Conservation (phyloP, 1,140 invertebrate genomes). For the Teleopsis dalmanni region DNA sequence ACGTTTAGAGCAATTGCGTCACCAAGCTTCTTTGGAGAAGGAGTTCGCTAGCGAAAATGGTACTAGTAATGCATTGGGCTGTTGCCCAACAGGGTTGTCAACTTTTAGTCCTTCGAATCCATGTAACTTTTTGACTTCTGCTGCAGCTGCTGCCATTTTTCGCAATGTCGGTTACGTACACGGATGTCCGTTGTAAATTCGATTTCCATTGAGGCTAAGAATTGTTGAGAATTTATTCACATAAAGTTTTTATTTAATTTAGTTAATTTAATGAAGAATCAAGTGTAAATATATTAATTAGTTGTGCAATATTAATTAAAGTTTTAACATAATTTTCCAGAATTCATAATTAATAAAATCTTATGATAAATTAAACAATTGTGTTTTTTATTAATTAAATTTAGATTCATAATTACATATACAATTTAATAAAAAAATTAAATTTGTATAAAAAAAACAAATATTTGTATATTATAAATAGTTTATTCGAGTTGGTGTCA, state of each 20-base stretch:
- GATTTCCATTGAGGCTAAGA: no score
- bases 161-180: conserved; percentile 67
- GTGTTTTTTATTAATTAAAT: no score
- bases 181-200: conserved; percentile 59
- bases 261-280: not conserved
- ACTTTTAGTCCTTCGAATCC: conserved; percentile 41
- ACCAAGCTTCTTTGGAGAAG: conserved; percentile 55
- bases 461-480: no score
- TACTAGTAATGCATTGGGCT: conserved; percentile 22
- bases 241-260: conserved; percentile 3
- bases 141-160: conserved; percentile 60
- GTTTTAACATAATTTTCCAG: no score
- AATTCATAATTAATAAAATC: no score
- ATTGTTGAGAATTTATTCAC: not conserved
- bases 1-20: conserved; percentile 73
- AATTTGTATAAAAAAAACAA: no score
- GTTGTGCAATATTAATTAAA: not conserved
- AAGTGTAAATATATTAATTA: conserved; percentile 3
- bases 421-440: no score
- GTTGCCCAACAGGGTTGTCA: conserved; percentile 36
- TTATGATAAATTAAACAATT: no score
- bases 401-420: no score
- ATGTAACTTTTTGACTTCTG: conserved; percentile 49
- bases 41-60: conserved; percentile 32
- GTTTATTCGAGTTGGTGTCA: no score